Conservation (phyloP, 2,888 invertebrate species). For the Nemurella pictetii region DNA sequence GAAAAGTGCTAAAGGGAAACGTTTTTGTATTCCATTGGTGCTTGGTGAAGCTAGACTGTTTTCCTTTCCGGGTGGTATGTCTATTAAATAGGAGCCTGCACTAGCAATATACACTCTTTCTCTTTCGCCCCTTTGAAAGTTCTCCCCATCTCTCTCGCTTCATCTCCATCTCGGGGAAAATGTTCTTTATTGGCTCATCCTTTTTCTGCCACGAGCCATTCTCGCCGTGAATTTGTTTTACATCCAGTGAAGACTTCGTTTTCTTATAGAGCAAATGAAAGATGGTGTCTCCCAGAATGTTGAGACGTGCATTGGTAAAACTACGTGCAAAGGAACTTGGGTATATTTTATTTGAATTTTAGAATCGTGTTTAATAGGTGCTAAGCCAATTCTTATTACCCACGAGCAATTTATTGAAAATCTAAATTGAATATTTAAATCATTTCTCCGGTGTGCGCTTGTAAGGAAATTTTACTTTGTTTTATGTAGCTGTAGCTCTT, state of each 20-base stretch:
- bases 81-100: not conserved
- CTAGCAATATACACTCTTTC: not conserved
- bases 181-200: not conserved
- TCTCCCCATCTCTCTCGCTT: not conserved
- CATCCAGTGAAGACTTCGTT: conserved; percentile 1
- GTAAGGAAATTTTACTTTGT: too few relatives aligned
- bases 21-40: conserved; percentile 10
- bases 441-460: too few relatives aligned
- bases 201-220: not conserved
- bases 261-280: conserved; percentile 5
- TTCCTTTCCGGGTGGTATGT: conserved; percentile 1
- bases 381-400: too few relatives aligned
- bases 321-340: too few relatives aligned
- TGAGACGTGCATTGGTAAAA: not conserved
- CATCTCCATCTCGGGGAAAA: not conserved
- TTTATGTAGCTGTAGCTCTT: too few relatives aligned
- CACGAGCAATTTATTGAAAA: too few relatives aligned
- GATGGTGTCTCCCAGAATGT: not conserved
- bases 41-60: not conserved
- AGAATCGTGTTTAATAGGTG: too few relatives aligned
- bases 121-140: not conserved
- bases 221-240: not conserved
- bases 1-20: not conserved
- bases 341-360: too few relatives aligned
- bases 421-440: too few relatives aligned